Percentiles rank a stretch among this genome's conserved stretches.
These are phyloP conservation scores for Etheostoma perlongum DNA, from an alignment of 2,797 vertebrate species.

Conservation along the genomic window DNA sequence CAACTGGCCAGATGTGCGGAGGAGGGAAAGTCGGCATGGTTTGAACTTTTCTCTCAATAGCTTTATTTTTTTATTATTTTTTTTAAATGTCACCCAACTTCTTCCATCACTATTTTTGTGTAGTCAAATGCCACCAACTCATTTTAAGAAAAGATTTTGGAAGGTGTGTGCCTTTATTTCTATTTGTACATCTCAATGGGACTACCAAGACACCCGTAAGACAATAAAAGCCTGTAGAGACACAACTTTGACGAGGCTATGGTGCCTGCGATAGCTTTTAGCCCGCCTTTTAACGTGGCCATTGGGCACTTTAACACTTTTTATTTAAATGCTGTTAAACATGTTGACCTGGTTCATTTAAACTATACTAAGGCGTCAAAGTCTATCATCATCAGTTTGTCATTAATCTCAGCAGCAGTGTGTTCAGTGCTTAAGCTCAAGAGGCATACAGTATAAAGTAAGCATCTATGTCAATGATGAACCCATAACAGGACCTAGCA, in stretches of 20 bases:
- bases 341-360: background rate
- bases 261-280: background rate
- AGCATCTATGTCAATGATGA: background rate
- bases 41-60: background rate
- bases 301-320: background rate
- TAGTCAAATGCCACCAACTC: background rate
- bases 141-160: background rate
- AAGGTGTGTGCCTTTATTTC: background rate
- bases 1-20: background rate
- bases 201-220: background rate
- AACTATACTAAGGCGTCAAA: background rate
- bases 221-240: background rate
- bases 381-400: background rate
- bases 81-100: background rate
- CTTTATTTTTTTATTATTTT: background rate
- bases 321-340: background rate
- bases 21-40: background rate
- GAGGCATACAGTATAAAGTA: too few species aligned
- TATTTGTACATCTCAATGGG: background rate
- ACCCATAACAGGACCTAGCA: background rate
- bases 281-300: background rate
- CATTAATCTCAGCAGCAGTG: background rate
- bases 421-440: background rate
- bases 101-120: background rate
- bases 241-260: background rate